Base-by-base conservation (phyloP, 2,113 vertebrate species). In the Thalassarche chlororhynchos region DNA sequence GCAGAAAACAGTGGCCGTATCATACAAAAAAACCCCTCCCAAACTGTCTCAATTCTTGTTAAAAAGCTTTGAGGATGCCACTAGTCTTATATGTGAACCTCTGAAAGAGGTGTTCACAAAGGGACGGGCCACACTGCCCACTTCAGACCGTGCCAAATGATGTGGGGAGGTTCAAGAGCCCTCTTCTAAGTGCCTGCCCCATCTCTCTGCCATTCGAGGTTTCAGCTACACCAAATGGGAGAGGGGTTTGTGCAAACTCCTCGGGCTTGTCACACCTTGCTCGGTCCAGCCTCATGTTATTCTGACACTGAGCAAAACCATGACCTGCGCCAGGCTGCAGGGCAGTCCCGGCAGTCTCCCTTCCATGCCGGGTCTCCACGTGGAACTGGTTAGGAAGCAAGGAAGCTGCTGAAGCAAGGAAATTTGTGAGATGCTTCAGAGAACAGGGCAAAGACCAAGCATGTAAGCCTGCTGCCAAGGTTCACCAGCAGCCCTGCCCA, bases 321-420 rank as follows among this genome's bases (percentile, higher is more conserved):
- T 3, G 46, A 77, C 24, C 28, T 23, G 4, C 8, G 5, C 5
- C 44, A 38, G 70, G 64, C 71, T 65, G 57, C 19, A 26, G 64
- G 55, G 52, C 57, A 26, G 28, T 25, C 17, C 71, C 5, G 2
- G 64, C 29, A 40, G 55, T 14, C 29, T 29, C 24, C 21, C 38
- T 60, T n/a, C 38, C 65, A 5, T 2, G 1, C 11, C 2, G 0
- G 49, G 17, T 44, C 44, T 71, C 78, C 49, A 42, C 0, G 2
- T 8, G 64, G 51, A 77, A 28, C 36, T 57, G 49, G 36, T 32
- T 14, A 75, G 64, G n/a, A n/a, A n/a, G n/a, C n/a, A n/a, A n/a
- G n/a, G n/a, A n/a, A n/a, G n/a, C n/a, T n/a, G n/a, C n/a, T n/a
- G n/a, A n/a, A n/a, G n/a, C 44, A 77, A 65, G 71, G 49, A 28